Base-by-base conservation (phyloP, 2,113 vertebrate species). In the Lycocorax pyrrhopterus region DNA sequence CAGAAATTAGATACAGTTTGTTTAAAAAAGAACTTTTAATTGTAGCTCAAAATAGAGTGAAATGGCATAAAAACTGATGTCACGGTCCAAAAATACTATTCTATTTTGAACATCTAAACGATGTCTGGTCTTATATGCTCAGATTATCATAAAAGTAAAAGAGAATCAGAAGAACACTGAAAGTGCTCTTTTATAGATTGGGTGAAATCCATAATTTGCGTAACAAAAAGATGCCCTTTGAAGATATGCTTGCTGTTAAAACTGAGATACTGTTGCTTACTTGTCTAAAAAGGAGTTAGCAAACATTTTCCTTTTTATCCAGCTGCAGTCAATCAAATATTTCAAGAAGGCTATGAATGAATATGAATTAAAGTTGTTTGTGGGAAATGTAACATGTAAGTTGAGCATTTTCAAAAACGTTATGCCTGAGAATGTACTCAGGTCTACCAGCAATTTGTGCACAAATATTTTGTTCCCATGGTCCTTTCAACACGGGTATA, bases 1-100 rank as follows among this genome's bases (percentile, higher is more conserved):
- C 72, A 95, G 95, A 94, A 96, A 96, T 96, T 95, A 97, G 95
- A 94, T 51, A 95, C 75, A 92, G 86, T 94, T 93, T 94, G 82
- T 94, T 93, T 95, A 25, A 84, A 93, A 94, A 94, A 81, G 78
- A 87, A 53, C 81, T 96, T 97, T 88, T 94, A 97, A 96, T 94
- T 93, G 71, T 91, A 93, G 88, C 93, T 96, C 60, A 84, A 94
- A 93, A 93, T 89, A 96, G 80, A 95, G 82, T 69, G 87, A 97
- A 97, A 96, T 94, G 89, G 92, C 96, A 93, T 96, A 94, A 96
- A 93, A 96, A 69, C 76, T 79, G 90, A 96, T 97, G 93, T 93
- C 95, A 97, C 6, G 52, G 92, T 95, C 86, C 94, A 93, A 93
- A 97, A 96, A 94, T 94, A 96, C 6, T 22, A 77, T 60, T 77